These are phyloP conservation scores for Chrosomus eos DNA, from an alignment of 2,797 vertebrate species.

Conservation along the genomic window DNA sequence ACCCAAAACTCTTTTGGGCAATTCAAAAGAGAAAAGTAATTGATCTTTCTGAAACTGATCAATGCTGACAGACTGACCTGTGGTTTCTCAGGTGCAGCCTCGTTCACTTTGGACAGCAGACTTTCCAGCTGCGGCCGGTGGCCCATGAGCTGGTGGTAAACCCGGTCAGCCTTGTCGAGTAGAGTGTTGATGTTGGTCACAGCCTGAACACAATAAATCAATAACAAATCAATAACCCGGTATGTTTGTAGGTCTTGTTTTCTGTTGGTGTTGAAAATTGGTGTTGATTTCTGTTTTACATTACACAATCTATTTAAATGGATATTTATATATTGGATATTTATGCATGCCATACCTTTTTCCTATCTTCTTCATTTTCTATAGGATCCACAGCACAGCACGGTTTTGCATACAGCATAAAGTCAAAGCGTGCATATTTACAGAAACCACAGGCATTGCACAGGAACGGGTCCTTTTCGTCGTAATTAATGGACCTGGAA, in stretches of 20 bases:
- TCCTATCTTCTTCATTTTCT: slow-evolving; percentile 97
- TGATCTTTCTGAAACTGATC: not conserved
- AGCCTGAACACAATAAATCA: slow-evolving; percentile 76
- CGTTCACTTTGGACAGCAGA: slow-evolving; percentile 96
- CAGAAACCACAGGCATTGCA: slow-evolving; percentile 99
- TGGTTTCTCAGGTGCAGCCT: slow-evolving; percentile 96
- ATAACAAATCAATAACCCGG: not conserved
- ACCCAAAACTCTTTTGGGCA: not conserved
- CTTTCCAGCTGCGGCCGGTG: slow-evolving; percentile 95
- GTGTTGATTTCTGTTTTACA: not conserved
- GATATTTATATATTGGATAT: not conserved
- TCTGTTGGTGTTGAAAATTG: not conserved
- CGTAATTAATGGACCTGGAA: slow-evolving; percentile 95
- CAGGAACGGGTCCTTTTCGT: slow-evolving; percentile 98
- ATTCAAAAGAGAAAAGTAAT: not conserved
- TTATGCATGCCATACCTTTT: slow-evolving; percentile 82
- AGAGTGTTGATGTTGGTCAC: slow-evolving; percentile 98
- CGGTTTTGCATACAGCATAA: slow-evolving; percentile 97
- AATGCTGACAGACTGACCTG: slow-evolving; percentile 78
- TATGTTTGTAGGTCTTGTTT: not conserved
- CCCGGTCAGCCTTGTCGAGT: slow-evolving; percentile 96
- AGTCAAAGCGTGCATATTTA: slow-evolving; percentile 97
- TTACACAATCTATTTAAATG: not conserved
- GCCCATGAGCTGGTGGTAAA: slow-evolving; percentile 99
- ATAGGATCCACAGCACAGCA: slow-evolving; percentile 99